These are phyloP conservation scores for Melitaea cinxia DNA, from an alignment of 1,140 invertebrate species.

Conservation along the genomic window DNA sequence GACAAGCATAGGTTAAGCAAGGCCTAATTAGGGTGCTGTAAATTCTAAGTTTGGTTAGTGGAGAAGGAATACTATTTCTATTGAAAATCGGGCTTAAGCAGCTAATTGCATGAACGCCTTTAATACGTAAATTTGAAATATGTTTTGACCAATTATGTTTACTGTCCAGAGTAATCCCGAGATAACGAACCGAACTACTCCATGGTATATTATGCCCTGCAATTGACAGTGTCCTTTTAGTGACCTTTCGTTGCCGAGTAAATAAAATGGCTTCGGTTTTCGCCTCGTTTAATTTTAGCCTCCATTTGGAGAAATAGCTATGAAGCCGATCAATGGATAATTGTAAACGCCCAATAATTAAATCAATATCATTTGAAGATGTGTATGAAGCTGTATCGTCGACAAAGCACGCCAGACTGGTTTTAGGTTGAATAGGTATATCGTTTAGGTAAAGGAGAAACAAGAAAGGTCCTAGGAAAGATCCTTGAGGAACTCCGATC, in stretches of 20 bases:
- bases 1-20: too few relatives aligned
- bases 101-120: conserved; percentile 4
- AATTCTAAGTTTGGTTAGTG: not conserved
- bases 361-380: conserved; percentile 15
- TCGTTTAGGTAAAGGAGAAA: conserved; percentile 11
- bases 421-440: conserved; percentile 7
- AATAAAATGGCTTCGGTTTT: conserved; percentile 21
- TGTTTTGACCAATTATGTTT: conserved; percentile 19
- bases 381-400: conserved; percentile 4
- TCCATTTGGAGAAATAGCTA: conserved; percentile 11
- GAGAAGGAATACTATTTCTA: not conserved
- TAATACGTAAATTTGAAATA: not conserved
- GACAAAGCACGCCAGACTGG: conserved; percentile 13
- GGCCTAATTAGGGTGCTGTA: too few relatives aligned
- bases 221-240: conserved; percentile 7
- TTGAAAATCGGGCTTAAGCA: conserved; percentile 13
- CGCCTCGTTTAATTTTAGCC: conserved; percentile 15
- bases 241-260: conserved; percentile 2
- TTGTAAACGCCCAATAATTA: conserved; percentile 11
- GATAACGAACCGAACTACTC: conserved; percentile 6
- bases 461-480: not conserved
- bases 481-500: not conserved
- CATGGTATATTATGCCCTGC: not conserved
- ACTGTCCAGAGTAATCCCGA: not conserved
- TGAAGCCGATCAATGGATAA: not conserved